phyloP scores from a whole-genome alignment of 2,113 vertebrate genomes.

The Hippoglossus stenolepis region DNA sequence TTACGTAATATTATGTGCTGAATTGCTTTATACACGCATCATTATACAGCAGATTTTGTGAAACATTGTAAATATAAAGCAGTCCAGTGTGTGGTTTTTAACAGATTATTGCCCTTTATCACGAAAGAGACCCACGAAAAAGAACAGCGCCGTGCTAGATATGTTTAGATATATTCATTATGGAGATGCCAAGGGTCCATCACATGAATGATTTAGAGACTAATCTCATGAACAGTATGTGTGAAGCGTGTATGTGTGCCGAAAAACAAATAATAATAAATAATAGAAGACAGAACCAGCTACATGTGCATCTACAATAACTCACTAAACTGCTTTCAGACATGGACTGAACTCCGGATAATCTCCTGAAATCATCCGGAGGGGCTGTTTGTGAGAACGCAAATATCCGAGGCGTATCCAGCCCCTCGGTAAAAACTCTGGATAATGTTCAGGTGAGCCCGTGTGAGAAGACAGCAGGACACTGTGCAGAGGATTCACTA shows the following conservation, averaged over 20 bases:
- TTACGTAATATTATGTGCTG: not conserved
- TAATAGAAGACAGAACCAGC: not conserved
- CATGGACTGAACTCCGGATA: too few relatives aligned
- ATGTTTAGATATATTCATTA: too few relatives aligned
- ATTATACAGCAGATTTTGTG: not conserved
- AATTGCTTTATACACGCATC: not conserved
- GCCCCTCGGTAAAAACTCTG: too few relatives aligned
- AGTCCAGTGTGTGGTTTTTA: not conserved
- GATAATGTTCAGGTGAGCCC: too few relatives aligned
- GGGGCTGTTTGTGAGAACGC: too few relatives aligned
- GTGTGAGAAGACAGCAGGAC: too few relatives aligned
- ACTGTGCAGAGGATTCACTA: too few relatives aligned
- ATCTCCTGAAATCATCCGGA: too few relatives aligned
- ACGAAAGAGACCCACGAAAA: not conserved
- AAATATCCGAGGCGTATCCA: too few relatives aligned
- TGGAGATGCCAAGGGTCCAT: not conserved
- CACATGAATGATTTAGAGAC: not conserved
- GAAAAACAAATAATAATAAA: too few relatives aligned
- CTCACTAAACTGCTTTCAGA: too few relatives aligned
- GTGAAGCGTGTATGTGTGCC: not conserved
- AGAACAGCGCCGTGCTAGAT: not conserved
- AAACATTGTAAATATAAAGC: not conserved
- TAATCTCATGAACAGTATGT: slow-evolving; percentile 2
- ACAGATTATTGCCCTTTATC: not conserved
- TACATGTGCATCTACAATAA: too few relatives aligned